These are phyloP conservation scores for Acanthopagrus latus DNA, from an alignment of 2,797 vertebrate genomes.

Conservation along the genomic window DNA sequence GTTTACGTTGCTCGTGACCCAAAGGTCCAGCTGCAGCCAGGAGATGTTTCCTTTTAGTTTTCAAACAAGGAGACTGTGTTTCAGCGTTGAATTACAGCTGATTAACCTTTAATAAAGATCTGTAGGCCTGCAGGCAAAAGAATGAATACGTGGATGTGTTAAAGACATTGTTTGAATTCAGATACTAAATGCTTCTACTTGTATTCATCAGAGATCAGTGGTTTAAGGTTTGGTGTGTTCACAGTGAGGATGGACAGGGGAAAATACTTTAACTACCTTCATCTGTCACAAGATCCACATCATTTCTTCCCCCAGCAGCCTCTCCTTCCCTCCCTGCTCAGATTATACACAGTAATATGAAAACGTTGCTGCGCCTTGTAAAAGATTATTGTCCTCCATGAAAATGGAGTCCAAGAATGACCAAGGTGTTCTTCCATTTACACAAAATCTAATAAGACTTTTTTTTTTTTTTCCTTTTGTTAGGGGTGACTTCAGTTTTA, in stretches of 20 bases:
- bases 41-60: constrained; percentile 43
- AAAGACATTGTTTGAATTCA: not conserved
- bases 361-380: not conserved
- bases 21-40: constrained; percentile 40
- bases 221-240: constrained; percentile 16
- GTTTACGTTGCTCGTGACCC: constrained; percentile 52
- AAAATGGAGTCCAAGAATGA: constrained; percentile 27
- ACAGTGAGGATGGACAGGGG: not conserved
- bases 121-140: not conserved
- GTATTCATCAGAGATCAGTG: constrained; percentile 1
- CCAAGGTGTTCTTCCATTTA: constrained; percentile 27
- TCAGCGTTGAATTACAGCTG: constrained; percentile 52
- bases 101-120: constrained; percentile 25
- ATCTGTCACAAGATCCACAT: constrained; percentile 10
- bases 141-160: not conserved
- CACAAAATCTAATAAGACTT: constrained; percentile 34
- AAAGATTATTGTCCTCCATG: constrained; percentile 39
- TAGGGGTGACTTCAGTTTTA: constrained; percentile 17
- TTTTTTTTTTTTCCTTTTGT: constrained; percentile 11
- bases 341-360: not conserved
- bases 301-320: not conserved
- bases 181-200: constrained; percentile 4
- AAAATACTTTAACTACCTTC: not conserved
- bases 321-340: not conserved
- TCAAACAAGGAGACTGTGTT: constrained; percentile 43